Conservation (phyloP, 2,888 invertebrate species). For the Caenorhabditis sp. region DNA sequence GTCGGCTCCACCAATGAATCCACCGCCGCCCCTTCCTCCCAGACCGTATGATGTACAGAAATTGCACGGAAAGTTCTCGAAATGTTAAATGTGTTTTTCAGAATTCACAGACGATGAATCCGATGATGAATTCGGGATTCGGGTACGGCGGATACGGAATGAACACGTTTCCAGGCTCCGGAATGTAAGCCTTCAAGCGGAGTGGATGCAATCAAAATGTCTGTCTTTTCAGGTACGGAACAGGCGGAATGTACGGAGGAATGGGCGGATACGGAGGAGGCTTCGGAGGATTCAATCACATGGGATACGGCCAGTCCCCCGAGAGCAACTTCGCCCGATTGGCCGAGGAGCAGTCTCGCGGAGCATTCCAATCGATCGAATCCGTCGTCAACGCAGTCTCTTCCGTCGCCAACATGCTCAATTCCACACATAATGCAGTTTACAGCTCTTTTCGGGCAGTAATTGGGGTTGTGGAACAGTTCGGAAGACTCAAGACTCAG, state of each 20-base stretch:
- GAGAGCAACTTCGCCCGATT: slow-evolving; percentile 71
- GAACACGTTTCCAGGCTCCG: slow-evolving; percentile 26
- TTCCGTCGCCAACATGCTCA: slow-evolving; percentile 95
- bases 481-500: slow-evolving; percentile 88
- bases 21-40: slow-evolving; percentile 55
- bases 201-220: too few relatives aligned
- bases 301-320: slow-evolving; percentile 56
- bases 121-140: slow-evolving; percentile 46
- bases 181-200: slow-evolving; percentile 36
- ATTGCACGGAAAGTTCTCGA: not conserved
- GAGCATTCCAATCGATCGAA: slow-evolving; percentile 95
- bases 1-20: slow-evolving; percentile 33
- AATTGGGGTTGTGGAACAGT: slow-evolving; percentile 94
- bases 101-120: slow-evolving; percentile 33
- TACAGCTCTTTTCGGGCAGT: slow-evolving; percentile 94
- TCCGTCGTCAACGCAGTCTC: slow-evolving; percentile 90
- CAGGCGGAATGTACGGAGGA: slow-evolving; percentile 49
- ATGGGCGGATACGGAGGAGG: slow-evolving; percentile 59
- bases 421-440: slow-evolving; percentile 94
- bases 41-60: slow-evolving; percentile 49
- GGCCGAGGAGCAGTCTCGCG: slow-evolving; percentile 86
- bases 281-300: slow-evolving; percentile 46
- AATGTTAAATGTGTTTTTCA: not conserved
- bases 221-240: slow-evolving; percentile 45
- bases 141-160: slow-evolving; percentile 59